These are phyloP conservation scores for Mesorhabditis spiculigera DNA, from an alignment of 2,888 invertebrate species.

Conservation along the genomic window DNA sequence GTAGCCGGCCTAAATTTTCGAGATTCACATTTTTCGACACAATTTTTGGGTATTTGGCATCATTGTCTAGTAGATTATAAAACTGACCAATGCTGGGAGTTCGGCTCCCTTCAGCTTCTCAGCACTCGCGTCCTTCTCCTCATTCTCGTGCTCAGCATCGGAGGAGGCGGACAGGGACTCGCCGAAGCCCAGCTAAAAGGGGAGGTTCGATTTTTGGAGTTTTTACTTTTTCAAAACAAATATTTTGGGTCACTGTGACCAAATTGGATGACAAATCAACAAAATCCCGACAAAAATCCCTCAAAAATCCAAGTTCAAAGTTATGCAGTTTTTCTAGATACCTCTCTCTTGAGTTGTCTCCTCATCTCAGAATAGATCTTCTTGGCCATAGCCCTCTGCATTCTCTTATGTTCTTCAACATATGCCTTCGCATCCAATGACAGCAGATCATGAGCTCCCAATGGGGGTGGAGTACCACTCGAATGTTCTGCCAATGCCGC, in stretches of 20 bases:
- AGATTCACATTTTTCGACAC: too few relatives aligned
- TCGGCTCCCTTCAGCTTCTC: not conserved
- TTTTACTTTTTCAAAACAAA: too few relatives aligned
- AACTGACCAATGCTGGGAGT: not conserved
- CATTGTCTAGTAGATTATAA: not conserved
- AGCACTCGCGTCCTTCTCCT: not conserved
- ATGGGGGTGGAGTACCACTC: not conserved
- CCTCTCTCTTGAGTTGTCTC: conserved; percentile 1
- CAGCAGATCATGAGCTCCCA: conserved; percentile 1
- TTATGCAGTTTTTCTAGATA: not conserved
- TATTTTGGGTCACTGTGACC: too few relatives aligned
- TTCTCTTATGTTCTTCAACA: conserved; percentile 1
- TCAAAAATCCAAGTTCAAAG: not conserved
- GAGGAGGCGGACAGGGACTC: too few relatives aligned
- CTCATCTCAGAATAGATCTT: not conserved
- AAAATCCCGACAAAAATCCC: not conserved
- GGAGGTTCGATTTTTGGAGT: too few relatives aligned
- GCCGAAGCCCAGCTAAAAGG: too few relatives aligned
- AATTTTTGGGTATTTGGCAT: too few relatives aligned
- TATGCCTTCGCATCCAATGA: not conserved
- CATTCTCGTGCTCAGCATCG: not conserved
- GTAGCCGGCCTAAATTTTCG: not conserved
- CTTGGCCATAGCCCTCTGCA: not conserved
- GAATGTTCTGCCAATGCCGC: not conserved
- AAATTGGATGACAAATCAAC: too few relatives aligned